These are phyloP conservation scores for Zosterops japonicus DNA, from an alignment of 2,113 vertebrate species.

Conservation along the genomic window DNA sequence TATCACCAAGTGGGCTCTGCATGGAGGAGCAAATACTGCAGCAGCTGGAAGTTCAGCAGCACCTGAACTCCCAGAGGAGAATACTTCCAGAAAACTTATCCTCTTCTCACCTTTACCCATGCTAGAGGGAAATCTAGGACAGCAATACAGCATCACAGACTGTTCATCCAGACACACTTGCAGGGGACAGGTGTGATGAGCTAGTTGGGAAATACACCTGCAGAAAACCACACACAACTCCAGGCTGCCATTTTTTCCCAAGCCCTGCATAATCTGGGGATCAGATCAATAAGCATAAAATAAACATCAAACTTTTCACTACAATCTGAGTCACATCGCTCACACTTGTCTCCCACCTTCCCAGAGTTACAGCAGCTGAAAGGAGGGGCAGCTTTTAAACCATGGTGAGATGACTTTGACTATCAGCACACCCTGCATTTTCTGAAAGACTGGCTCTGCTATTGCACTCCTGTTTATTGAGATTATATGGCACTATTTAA, in stretches of 20 bases:
- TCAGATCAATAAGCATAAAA: fast-evolving
- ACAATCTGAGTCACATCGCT: background rate
- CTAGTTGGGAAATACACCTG: background rate
- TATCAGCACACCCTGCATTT: background rate
- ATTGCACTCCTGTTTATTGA: background rate
- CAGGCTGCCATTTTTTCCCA: background rate
- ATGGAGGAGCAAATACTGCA: background rate
- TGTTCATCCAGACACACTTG: background rate
- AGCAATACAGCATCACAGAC: fast-evolving
- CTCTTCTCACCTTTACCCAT: background rate
- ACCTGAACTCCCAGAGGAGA: background rate
- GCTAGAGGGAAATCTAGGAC: background rate
- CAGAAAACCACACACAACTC: background rate
- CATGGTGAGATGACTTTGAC: background rate
- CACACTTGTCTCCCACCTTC: background rate
- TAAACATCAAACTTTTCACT: background rate
- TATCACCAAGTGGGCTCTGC: background rate
- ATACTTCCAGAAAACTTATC: background rate
- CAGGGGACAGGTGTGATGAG: fast-evolving
- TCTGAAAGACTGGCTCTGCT: background rate
- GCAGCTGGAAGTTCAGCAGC: background rate
- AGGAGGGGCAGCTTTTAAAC: background rate
- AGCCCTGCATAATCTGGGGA: background rate
- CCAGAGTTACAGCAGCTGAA: background rate
- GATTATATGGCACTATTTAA: background rate